Evolutionary conservation across 2,888 invertebrate species (phyloP).

Genomic region (Chalcosyrphus nemorum): DNA sequence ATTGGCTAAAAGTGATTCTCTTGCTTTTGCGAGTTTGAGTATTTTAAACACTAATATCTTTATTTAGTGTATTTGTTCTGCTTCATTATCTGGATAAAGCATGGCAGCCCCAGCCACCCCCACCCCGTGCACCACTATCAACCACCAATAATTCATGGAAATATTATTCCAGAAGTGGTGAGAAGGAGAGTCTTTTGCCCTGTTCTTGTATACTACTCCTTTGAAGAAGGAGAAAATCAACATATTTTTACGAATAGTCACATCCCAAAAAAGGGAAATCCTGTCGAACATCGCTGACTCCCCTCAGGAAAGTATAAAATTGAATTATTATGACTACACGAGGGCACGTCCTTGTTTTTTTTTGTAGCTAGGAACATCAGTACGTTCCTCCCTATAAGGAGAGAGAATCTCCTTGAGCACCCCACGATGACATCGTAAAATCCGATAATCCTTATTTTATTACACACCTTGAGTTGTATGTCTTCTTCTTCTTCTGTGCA

Average conservation of each 20-base stretch:
- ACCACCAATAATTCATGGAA: constrained; percentile 31
- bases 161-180: constrained; percentile 39
- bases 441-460: constrained; percentile 73
- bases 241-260: constrained; percentile 55
- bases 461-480: constrained; percentile 69
- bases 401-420: constrained; percentile 21
- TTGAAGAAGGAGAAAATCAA: constrained; percentile 25
- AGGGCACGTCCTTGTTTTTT: constrained; percentile 54
- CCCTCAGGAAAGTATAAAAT: constrained; percentile 65
- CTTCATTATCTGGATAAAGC: neutral
- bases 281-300: constrained; percentile 51
- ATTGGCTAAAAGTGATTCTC: constrained; percentile 69
- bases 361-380: no score
- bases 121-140: neutral
- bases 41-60: constrained; percentile 44
- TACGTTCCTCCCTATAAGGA: neutral
- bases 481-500: constrained; percentile 45
- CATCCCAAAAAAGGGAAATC: constrained; percentile 57
- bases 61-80: constrained; percentile 28
- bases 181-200: neutral
- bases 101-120: no score
- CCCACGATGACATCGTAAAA: constrained; percentile 24
- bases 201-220: no score
- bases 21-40: constrained; percentile 35
- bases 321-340: constrained; percentile 72